Evolutionary conservation across 2,113 vertebrate species (phyloP), one percentile per base, ranked within the genome.

Genomic region (Pardalotus punctatus): DNA sequence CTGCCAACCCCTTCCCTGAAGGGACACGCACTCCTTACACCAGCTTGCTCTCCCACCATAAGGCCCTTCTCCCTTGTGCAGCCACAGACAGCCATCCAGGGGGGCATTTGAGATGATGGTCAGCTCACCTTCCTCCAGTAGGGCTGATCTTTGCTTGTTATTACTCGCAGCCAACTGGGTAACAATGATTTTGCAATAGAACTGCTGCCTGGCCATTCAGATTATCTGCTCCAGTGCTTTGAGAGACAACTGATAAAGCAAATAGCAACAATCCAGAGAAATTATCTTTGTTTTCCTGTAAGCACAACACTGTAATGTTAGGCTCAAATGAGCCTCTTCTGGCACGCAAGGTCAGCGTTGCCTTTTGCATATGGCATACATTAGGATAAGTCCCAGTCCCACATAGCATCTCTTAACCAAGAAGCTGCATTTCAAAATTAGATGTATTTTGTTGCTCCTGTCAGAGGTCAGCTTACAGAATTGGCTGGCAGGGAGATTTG

Each of bases 61-160:
- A 81, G 79, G 56, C 12, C n/a, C 31, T 85, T 79, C 22, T 71
- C 28, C 23, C n/a, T 82, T 20, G 28, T 27, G 51, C 45, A 73
- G 38, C 2, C 73, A 57, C 1, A 3, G 51, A 20, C 14, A 45
- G 5, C 9, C 0, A 0, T 3, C 23, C 0, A 0, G 12, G 13
- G 40, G 19, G 21, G 29, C 17, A 23, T 58, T 28, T 11, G 48
- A 27, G 62, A 11, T 14, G 53, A 38, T 0, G 6, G 10, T 7
- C 61, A 36, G 35, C 72, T 65, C 72, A 61, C n/a, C 73, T 65
- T 51, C 20, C 43, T 14, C 40, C 73, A 53, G 56, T 48, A 60
- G 58, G 43, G 45, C 25, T 74, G 33, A 56, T 56, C 40, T 74
- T 53, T 38, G 29, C 23, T 71, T 5, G n/a, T 65, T 58, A 35